phyloP scores from a whole-genome alignment of 2,797 vertebrate genomes.

The Halcyon leucocephala region DNA sequence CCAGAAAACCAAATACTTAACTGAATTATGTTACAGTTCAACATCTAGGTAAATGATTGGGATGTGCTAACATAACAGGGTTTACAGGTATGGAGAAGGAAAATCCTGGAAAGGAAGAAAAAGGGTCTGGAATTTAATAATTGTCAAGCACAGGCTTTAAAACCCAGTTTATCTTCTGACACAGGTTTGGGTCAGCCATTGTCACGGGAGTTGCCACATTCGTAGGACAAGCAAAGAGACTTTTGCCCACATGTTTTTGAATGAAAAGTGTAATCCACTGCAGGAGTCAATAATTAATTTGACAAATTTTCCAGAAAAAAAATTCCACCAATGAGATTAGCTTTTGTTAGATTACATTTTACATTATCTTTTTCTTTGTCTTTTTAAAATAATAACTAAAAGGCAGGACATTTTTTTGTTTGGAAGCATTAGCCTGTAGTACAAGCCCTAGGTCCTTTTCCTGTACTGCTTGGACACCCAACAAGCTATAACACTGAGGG shows the following conservation, averaged over 20 bases:
- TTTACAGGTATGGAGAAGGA: neutral
- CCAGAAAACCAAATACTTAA: neutral
- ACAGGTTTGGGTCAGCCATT: neutral
- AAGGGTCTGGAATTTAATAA: neutral
- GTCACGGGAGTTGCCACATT: neutral
- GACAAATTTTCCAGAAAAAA: neutral
- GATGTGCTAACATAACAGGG: neutral
- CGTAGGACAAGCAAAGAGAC: neutral
- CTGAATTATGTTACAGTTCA: neutral
- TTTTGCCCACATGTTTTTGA: neutral
- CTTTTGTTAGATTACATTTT: neutral
- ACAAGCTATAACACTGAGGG: neutral
- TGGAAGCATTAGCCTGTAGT: neutral
- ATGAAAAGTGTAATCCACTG: neutral
- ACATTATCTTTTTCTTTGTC: neutral
- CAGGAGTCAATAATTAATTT: neutral
- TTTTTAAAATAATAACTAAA: neutral
- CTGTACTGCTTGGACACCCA: neutral
- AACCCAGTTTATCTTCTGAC: neutral
- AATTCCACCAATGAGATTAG: neutral
- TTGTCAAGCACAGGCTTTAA: neutral
- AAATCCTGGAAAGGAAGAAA: neutral
- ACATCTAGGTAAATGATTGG: neutral
- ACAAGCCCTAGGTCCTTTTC: neutral
- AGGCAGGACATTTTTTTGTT: neutral